Evolutionary conservation across 2,888 invertebrate genomes (phyloP), one percentile per base, ranked within the genome.

Genomic region (Carcina quercana): DNA sequence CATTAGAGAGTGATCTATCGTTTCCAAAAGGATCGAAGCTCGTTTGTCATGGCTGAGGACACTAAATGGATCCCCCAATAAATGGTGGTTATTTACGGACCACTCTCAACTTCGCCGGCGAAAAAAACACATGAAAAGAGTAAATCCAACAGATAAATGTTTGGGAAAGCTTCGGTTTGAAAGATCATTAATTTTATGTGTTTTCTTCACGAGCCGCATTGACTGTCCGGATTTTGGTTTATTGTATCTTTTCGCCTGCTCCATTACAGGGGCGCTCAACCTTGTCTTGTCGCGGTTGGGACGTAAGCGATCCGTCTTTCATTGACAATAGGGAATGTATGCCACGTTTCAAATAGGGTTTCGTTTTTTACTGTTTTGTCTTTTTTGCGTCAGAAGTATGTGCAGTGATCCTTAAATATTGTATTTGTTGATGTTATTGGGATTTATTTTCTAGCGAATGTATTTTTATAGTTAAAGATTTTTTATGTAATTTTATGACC

Each of bases 1-100:
- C 75, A 69, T 76, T 73, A 74, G 49, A 40, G 54, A 35, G 61
- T 78, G 78, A 80, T 76, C 60, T 75, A 79, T 79, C 53, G 53
- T 47, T 52, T 45, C 43, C 46, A 47, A 59, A 63, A 59, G 58
- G 58, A 64, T 58, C 65, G 54, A 53, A 56, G 59, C 62, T 78
- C 78, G 64, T 78, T 78, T 78, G 74, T 79, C 74, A 78, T 67
- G 59, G 47, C 40, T 37, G 47, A 60, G 47, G 68, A 67, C 70
- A 70, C 64, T 69, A 68, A 79, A 78, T 71, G 68, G 69, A 65
- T 31, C 31, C 54, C n/a, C 57, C 63, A 56, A 72, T 73, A 67
- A 67, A 65, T 49, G 62, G 53, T 52, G 50, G 65, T 66, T 75
- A 73, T 71, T 75, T 76, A 73, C 64, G 54, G 45, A 63, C 62